Evolutionary conservation across 2,113 vertebrate species (phyloP).

Genomic region (Cyrtonyx montezumae): DNA sequence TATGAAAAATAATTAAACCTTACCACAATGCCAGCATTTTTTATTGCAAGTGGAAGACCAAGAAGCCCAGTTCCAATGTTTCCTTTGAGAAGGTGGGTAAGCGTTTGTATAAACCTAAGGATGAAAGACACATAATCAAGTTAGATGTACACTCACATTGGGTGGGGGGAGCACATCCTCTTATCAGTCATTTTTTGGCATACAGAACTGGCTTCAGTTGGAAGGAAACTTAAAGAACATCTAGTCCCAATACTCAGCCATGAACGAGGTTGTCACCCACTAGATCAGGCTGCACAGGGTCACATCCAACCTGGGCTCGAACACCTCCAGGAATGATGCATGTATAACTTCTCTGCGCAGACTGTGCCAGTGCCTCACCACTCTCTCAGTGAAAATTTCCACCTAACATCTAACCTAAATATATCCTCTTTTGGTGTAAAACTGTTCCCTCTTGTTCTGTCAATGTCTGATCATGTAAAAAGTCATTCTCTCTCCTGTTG

Average conservation of each 20-base stretch:
- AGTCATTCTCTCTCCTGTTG: neutral
- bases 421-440: too few species aligned
- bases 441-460: too few species aligned
- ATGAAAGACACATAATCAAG: neutral
- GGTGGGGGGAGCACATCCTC: neutral
- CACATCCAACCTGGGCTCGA: neutral
- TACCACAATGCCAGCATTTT: constrained; percentile 89
- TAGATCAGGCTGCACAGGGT: neutral
- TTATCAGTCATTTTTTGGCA: neutral
- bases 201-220: neutral
- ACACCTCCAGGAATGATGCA: neutral
- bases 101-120: constrained; percentile 85
- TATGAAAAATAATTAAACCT: constrained; percentile 6
- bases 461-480: too few species aligned
- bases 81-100: constrained; percentile 88
- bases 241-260: neutral
- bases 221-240: neutral
- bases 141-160: neutral
- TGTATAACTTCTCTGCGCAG: neutral
- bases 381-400: neutral
- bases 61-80: constrained; percentile 91
- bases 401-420: neutral
- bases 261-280: neutral
- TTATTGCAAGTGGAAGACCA: constrained; percentile 88
- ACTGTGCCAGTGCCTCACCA: too few species aligned